Base-by-base conservation (phyloP, 1,140 invertebrate genomes). In the Muscidifurax raptorellus region DNA sequence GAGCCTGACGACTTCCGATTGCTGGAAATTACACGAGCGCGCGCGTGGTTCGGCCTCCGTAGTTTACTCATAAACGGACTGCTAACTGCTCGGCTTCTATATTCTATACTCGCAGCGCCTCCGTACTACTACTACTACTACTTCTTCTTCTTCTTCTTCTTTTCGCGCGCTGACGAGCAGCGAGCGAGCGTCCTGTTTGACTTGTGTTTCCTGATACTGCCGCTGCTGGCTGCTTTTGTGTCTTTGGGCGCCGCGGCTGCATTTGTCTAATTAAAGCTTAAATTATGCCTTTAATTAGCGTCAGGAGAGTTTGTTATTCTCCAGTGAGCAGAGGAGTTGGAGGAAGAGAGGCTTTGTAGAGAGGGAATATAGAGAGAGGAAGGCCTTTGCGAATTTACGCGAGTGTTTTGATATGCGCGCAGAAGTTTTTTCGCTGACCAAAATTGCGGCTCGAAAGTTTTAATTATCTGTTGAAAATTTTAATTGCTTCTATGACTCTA, bases 1-100 rank as follows among this genome's bases (percentile, higher is more conserved):
- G 83, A 87, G 84, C 47, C 85, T 86, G 88, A 87, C 87, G 86
- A 90, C 87, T 90, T 90, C 90, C 90, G 89, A 90, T 90, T 90
- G 89, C 88, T 88, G 83, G 87, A 88, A 89, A 90, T 90, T 89
- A 87, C 86, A 85, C 84, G 80, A 86, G 86, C 79, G 80, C 59
- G n/a, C 69, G 71, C 32, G n/a, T 36, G 25, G 76, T 72, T n/a
- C 47, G 74, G 15, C 74, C 40, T 79, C 30, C 69, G 76, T 84
- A 79, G 74, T 78, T 78, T 69, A 79, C 84, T 85, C 72, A 85
- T 85, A 78, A 82, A 85, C 79, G 74, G 40, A 52, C 79, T 80
- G 44, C 44, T 82, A 82, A 82, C 84, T 82, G 27, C 59, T 71
- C 79, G 2, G 2, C 66, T 47, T 47, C 22, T 40, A 32, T 69